Conservation (phyloP, 2,113 vertebrate genomes). For the Siniperca knerii region DNA sequence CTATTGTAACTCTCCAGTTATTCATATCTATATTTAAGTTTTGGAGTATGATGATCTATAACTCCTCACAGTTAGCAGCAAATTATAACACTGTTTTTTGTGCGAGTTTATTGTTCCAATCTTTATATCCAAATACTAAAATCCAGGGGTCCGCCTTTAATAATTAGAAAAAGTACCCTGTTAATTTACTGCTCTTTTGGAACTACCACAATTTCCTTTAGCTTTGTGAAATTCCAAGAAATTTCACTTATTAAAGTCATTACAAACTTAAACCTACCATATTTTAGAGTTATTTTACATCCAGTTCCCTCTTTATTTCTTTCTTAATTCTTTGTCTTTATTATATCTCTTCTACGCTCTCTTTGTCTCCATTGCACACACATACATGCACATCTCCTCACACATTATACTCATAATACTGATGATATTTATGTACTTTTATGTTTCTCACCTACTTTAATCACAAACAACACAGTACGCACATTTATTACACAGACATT, state of each 20-base stretch:
- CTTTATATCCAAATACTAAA: neutral
- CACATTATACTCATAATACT: neutral
- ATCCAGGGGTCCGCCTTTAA: neutral
- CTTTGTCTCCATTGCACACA: slow-evolving; percentile 2
- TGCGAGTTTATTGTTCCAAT: neutral
- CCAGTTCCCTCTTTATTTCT: slow-evolving; percentile 26
- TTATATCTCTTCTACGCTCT: neutral
- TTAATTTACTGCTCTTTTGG: slow-evolving; percentile 16
- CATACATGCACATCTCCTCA: neutral
- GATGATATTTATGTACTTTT: neutral
- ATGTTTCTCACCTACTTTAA: slow-evolving; percentile 3
- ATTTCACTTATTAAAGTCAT: slow-evolving; percentile 29
- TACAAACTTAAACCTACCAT: slow-evolving; percentile 7
- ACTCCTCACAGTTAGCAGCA: neutral
- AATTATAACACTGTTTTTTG: neutral
- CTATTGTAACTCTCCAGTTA: neutral
- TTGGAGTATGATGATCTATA: neutral
- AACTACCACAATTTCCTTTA: neutral
- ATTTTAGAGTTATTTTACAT: slow-evolving; percentile 31
- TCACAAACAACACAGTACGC: neutral
- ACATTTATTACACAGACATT: neutral
- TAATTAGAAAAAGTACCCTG: neutral
- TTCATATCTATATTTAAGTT: neutral
- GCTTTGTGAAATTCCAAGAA: slow-evolving; percentile 16
- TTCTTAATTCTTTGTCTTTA: slow-evolving; percentile 2